Percentiles rank a stretch among this genome's conserved stretches.
phyloP scores from a whole-genome alignment of 2,888 invertebrate genomes.

The Trichopria drosophilae region DNA sequence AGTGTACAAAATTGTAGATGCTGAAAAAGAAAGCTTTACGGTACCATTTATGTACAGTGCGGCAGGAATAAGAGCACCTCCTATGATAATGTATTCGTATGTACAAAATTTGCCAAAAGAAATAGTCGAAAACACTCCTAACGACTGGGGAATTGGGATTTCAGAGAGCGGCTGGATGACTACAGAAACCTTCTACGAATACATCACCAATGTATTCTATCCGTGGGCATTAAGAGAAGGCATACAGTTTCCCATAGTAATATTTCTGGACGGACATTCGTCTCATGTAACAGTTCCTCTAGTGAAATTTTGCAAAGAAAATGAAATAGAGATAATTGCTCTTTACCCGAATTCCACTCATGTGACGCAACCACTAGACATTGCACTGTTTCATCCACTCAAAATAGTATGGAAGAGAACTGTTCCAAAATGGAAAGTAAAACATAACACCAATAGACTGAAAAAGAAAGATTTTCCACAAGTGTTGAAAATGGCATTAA shows the following conservation, averaged over 20 bases:
- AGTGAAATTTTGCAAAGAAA: constrained; percentile 48
- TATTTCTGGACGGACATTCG: constrained; percentile 51
- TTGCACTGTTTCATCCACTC: constrained; percentile 46
- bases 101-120: constrained; percentile 5
- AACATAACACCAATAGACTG: constrained; percentile 9
- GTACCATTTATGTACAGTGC: constrained; percentile 29
- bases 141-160: constrained; percentile 48
- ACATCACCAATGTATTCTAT: constrained; percentile 47
- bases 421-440: constrained; percentile 36
- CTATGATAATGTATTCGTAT: constrained; percentile 25
- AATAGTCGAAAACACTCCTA: constrained; percentile 33
- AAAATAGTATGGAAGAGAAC: constrained; percentile 44
- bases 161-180: constrained; percentile 56
- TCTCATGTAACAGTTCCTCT: constrained; percentile 48
- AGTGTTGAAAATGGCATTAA: no score
- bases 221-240: constrained; percentile 46
- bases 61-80: constrained; percentile 24
- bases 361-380: constrained; percentile 51
- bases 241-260: constrained; percentile 45
- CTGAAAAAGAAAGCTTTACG: constrained; percentile 30
- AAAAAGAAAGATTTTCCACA: not conserved
- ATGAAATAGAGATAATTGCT: constrained; percentile 45
- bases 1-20: constrained; percentile 39
- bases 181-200: constrained; percentile 48
- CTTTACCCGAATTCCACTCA: constrained; percentile 50